Evolutionary conservation across 2,113 vertebrate species (phyloP).

Genomic region (Lethenteron camtschaticum): DNA sequence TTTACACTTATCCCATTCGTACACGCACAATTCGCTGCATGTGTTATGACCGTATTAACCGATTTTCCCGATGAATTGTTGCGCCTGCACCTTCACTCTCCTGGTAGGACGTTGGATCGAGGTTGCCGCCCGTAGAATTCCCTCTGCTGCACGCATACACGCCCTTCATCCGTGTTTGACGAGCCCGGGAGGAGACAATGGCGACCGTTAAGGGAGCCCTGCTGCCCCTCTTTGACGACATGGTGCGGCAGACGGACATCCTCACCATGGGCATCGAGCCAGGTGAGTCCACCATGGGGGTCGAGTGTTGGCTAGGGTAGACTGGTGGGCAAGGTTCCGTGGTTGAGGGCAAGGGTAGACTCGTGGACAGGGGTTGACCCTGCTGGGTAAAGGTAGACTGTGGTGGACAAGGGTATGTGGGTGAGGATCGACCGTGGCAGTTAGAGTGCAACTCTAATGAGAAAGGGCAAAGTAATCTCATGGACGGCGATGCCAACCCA

Average conservation of each 20-base stretch:
- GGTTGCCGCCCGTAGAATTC: no score
- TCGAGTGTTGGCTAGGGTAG: background rate
- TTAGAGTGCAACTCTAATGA: slow-evolving; percentile 9
- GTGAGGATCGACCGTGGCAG: background rate
- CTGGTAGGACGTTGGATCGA: no score
- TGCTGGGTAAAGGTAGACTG: background rate
- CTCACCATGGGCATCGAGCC: slow-evolving; percentile 54
- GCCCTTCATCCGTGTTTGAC: no score
- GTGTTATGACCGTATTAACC: no score
- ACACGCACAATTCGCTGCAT: no score
- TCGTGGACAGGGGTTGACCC: background rate
- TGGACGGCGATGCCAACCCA: background rate
- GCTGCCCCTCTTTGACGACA: slow-evolving; percentile 35
- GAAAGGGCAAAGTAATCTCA: background rate
- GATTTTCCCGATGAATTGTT: no score
- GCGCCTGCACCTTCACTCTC: no score
- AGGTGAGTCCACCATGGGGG: slow-evolving; percentile 33
- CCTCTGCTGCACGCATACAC: no score
- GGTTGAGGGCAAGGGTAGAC: background rate
- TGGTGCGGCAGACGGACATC: slow-evolving; percentile 39
- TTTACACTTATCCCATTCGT: no score
- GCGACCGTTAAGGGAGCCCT: slow-evolving; percentile 35
- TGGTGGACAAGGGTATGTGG: background rate
- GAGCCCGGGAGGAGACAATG: slow-evolving; percentile 22
- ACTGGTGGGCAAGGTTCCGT: no score